Base-by-base conservation (phyloP, 2,888 invertebrate genomes). In the Omphaloscelis lunosa region DNA sequence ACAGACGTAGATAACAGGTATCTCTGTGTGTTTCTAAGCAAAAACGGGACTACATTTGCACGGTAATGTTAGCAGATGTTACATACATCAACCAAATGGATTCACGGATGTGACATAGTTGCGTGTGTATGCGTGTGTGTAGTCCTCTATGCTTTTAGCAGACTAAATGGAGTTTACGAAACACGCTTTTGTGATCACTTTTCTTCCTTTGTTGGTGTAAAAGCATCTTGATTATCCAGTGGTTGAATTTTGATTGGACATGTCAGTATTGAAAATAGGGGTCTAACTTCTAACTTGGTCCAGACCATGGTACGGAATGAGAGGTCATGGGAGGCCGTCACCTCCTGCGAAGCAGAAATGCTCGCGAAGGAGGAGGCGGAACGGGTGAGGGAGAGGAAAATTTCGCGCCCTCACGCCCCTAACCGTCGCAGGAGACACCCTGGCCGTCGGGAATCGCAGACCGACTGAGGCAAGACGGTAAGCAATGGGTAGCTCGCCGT, bases 11-110 rank as follows among this genome's bases (percentile, higher is more conserved):
- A 27, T 27, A 65, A 6, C 20, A 27, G 56, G 5, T 80, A 74
- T 45, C 11, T 66, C 17, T 71, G 17, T 74, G 51, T 75, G 77
- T 82, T 77, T 75, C 78, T 68, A 82, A 86, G 81, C 77, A 80
- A 86, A 84, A 82, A 86, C 79, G 82, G 79, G 87, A 87, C 87
- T 83, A 86, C 84, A 89, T 90, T 89, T 90, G 84, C 85, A 82
- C 75, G 75, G 76, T 80, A 82, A 81, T 85, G 82, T 86, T 86
- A 80, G 80, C 78, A 80, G 82, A 62, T 69, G 79, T 70, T 79
- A 75, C 85, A 80, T 88, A 84, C 82, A 88, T 88, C 88, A 89
- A 61, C 41, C 59, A 84, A 74, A 69, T 69, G 80, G 80, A 82
- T 74, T 45, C 34, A 53, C 20, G 80, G 41, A 71, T 71, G 62